These are phyloP conservation scores for Drosophila punjabiensis DNA, from an alignment of 1,140 invertebrate species.

Conservation along the genomic window DNA sequence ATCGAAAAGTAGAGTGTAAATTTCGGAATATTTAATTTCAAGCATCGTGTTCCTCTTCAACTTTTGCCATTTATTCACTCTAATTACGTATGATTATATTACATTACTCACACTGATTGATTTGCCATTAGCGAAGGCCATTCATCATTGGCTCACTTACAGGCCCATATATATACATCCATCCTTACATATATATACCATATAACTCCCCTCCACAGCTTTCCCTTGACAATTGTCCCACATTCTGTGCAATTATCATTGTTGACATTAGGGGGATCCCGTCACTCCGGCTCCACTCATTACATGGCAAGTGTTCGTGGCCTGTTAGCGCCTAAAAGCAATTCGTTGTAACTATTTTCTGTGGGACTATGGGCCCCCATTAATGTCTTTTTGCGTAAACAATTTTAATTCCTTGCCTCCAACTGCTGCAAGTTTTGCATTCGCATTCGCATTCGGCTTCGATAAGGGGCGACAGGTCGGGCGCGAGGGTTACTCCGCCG, in stretches of 20 bases:
- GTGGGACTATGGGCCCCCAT: conserved; percentile 47
- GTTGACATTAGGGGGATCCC: conserved; percentile 26
- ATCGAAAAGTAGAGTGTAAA: background rate
- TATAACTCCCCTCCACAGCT: background rate
- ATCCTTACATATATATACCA: background rate
- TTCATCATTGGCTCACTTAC: conserved; percentile 29
- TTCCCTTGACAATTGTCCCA: conserved; percentile 43
- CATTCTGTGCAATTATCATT: conserved; percentile 47
- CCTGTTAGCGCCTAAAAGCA: conserved; percentile 75
- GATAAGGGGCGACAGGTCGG: conserved; percentile 72
- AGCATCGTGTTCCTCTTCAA: background rate
- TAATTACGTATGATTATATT: conserved; percentile 5
- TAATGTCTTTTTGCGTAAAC: conserved; percentile 78
- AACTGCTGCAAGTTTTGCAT: conserved; percentile 63
- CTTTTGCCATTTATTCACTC: background rate
- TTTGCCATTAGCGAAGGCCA: conserved; percentile 38
- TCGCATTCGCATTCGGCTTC: conserved; percentile 40
- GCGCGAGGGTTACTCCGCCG: conserved; percentile 39
- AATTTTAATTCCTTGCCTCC: conserved; percentile 71
- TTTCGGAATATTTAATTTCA: background rate
- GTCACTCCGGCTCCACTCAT: conserved; percentile 40
- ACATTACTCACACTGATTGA: conserved; percentile 13
- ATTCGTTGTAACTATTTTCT: conserved; percentile 71
- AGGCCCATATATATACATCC: background rate
- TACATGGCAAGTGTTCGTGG: conserved; percentile 43